Evolutionary conservation across 2,113 vertebrate genomes (phyloP), one percentile per base, ranked within the genome.

Genomic region (Ciconia maguari): DNA sequence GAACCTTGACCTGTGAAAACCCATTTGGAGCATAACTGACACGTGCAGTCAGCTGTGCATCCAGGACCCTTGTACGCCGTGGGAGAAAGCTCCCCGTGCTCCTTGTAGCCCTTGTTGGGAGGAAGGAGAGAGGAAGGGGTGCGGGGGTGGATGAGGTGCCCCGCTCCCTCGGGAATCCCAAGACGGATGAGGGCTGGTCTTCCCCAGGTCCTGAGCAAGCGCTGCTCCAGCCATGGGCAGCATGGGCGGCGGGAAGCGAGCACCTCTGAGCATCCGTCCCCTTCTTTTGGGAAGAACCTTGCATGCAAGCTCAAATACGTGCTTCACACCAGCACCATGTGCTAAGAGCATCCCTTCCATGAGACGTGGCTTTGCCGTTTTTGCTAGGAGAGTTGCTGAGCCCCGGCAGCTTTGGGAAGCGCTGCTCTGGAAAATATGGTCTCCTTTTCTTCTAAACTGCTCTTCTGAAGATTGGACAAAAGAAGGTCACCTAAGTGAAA

Each of bases 1-100:
- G 98, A 98, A 98, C 98, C 97, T 98, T 98, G 98, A 98, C 98
- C 98, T 98, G 97, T 97, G 97, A 98, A 98, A 98, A 98, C 98
- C 98, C 98, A 98, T 98, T 98, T 98, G 98, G 98, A 98, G 97
- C 97, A 98, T 98, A 98, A 98, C 98, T 98, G 98, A 98, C 98
- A 98, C 95, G 89, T 97, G 97, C 98, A 98, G 98, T 98, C 98
- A 98, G 97, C 98, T 98, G 98, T 98, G 97, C 96, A 97, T 98
- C 97, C 95, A 91, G 97, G 98, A 98, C 91, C 91, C 80, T 71
- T 48, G 77, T 77, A 60, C 1, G 3, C 83, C 60, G 62, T 0
- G 0, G 75, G 83, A 93, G 83, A 86, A 77, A 86, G 93, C 91
- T 93, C 72, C 44, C 34, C 0, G 5, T 25, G 44, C 80, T 83